phyloP scores from a whole-genome alignment of 2,888 invertebrate genomes.

The Sepioteuthis lessoniana region DNA sequence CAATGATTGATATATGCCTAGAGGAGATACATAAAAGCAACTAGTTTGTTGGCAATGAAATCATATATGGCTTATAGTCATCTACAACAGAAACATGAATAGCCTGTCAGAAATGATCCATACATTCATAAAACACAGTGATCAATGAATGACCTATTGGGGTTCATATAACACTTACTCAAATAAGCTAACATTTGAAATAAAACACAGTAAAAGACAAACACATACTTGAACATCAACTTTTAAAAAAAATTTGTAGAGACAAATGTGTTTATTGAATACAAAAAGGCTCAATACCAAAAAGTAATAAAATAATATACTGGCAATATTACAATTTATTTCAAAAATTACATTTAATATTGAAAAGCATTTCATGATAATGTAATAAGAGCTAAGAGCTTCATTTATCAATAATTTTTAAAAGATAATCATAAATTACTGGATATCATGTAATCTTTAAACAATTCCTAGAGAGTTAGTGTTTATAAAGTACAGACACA shows the following conservation, averaged over 20 bases:
- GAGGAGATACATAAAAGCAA: neutral
- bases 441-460: neutral
- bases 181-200: neutral
- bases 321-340: neutral
- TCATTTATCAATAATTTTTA: neutral
- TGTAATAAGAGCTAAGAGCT: neutral
- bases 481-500: neutral
- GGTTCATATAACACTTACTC: neutral
- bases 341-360: neutral
- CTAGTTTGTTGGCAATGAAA: constrained; percentile 3
- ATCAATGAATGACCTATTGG: neutral
- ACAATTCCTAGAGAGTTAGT: neutral
- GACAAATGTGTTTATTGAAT: neutral
- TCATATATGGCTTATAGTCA: neutral
- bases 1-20: constrained; percentile 12
- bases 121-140: neutral
- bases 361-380: neutral
- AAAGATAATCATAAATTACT: neutral
- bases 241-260: neutral
- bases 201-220: neutral
- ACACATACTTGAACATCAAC: neutral
- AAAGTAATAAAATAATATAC: neutral
- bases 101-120: constrained; percentile 33
- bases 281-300: neutral
- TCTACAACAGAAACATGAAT: neutral